Evolutionary conservation across 2,888 invertebrate genomes (phyloP).

Genomic region (Leptopterna dolabrata): DNA sequence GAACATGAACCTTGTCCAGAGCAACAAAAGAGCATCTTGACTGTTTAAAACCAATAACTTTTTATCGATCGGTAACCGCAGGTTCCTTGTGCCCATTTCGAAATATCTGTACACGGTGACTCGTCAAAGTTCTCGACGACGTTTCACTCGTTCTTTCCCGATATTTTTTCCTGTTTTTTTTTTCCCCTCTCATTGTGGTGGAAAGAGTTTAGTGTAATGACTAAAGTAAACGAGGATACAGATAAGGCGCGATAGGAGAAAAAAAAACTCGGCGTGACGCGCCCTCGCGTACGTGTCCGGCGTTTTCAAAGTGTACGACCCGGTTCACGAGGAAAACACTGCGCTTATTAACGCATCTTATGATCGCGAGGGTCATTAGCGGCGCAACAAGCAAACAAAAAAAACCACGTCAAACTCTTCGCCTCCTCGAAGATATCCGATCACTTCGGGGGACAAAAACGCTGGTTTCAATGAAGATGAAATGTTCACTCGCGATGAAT

Average conservation of each 20-base stretch:
- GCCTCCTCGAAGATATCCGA: not conserved
- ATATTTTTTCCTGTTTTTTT: not conserved
- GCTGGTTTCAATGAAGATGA: not conserved
- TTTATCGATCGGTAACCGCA: too few relatives aligned
- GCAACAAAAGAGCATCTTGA: too few relatives aligned
- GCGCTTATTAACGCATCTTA: conserved; percentile 17
- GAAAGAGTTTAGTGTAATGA: not conserved
- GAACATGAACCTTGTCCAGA: too few relatives aligned
- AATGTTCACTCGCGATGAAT: conserved; percentile 9
- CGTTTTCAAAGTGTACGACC: not conserved
- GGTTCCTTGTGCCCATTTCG: not conserved
- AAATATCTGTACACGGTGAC: not conserved
- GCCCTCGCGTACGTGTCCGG: not conserved
- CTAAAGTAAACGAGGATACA: not conserved
- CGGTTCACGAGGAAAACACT: not conserved
- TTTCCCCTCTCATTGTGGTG: not conserved
- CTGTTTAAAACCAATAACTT: too few relatives aligned
- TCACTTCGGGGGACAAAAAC: not conserved
- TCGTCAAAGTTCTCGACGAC: not conserved
- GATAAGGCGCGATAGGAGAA: not conserved
- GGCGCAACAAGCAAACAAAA: not conserved
- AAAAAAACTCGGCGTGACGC: not conserved
- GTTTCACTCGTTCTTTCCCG: not conserved
- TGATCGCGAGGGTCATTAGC: not conserved
- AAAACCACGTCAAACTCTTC: not conserved